phyloP scores from a whole-genome alignment of 2,113 vertebrate genomes.

The Ifrita kowaldi region DNA sequence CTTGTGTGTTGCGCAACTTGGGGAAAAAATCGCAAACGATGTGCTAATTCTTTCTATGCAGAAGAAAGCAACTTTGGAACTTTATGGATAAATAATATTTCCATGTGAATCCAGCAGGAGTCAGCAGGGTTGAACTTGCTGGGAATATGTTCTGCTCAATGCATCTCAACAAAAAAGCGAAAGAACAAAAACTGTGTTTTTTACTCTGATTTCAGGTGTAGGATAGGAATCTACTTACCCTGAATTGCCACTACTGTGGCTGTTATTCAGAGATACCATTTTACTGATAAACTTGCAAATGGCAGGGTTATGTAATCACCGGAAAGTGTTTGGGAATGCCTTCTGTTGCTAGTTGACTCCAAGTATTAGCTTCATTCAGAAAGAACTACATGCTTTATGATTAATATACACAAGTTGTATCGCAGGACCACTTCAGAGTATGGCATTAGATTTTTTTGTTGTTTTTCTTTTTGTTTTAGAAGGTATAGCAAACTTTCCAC shows the following conservation, averaged over 20 bases:
- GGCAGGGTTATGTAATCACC: not conserved
- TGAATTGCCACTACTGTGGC: not conserved
- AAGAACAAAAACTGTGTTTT: not conserved
- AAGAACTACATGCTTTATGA: not conserved
- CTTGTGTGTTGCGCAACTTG: not conserved
- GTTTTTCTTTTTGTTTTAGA: not conserved
- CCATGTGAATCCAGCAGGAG: slow-evolving; percentile 2
- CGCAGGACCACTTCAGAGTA: not conserved
- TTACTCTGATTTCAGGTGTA: not conserved
- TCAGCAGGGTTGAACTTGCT: slow-evolving; percentile 28
- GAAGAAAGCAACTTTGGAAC: not conserved
- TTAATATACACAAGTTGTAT: not conserved
- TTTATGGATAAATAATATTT: not conserved
- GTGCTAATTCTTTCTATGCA: slow-evolving; percentile 7
- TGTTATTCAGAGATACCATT: not conserved
- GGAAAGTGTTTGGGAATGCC: not conserved
- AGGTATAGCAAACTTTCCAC: not conserved
- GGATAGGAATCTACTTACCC: not conserved
- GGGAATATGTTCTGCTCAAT: slow-evolving; percentile 1
- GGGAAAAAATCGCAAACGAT: not conserved
- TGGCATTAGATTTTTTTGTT: not conserved
- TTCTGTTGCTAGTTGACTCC: not conserved
- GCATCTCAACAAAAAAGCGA: not conserved
- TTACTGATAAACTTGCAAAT: not conserved
- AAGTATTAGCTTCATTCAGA: not conserved